Percentiles rank a stretch among this genome's conserved stretches.
Evolutionary conservation across 2,797 vertebrate species (phyloP).

Genomic region (Hippopotamyrus pictus): DNA sequence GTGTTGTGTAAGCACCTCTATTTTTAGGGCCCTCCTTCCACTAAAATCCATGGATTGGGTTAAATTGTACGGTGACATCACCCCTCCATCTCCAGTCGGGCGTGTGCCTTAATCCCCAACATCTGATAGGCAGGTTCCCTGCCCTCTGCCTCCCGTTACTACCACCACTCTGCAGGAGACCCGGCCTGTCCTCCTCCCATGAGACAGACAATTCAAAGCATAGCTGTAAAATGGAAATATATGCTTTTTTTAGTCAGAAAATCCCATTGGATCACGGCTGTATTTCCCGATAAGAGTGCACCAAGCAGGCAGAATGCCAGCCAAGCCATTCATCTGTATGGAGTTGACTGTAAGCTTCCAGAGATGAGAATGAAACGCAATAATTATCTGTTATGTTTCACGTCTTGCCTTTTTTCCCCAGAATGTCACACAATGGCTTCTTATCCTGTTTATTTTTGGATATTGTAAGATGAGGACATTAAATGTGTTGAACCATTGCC

Average conservation of each 20-base stretch:
- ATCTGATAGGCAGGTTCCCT: not conserved
- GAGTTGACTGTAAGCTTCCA: not conserved
- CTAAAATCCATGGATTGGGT: constrained; percentile 16
- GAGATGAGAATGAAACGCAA: not conserved
- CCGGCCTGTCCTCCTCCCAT: not conserved
- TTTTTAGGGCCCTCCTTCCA: constrained; percentile 25
- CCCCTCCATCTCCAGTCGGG: constrained; percentile 16
- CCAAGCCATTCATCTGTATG: not conserved
- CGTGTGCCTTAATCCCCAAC: constrained; percentile 22
- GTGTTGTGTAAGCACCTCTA: constrained; percentile 24
- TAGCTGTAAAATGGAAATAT: not conserved
- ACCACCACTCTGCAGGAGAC: not conserved
- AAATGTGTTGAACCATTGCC: not conserved
- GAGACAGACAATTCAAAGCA: not conserved
- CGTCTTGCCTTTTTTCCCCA: not conserved
- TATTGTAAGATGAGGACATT: not conserved
- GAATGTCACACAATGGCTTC: not conserved
- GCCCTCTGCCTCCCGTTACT: not conserved
- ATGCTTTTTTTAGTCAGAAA: not conserved
- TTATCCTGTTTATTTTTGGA: not conserved
- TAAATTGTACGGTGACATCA: constrained; percentile 25
- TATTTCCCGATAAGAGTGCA: not conserved
- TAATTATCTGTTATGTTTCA: not conserved
- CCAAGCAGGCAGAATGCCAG: not conserved
- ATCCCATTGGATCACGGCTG: not conserved